Evolutionary conservation across 2,797 vertebrate species (phyloP).

Genomic region (Ctenochaetus hawaiiensis): DNA sequence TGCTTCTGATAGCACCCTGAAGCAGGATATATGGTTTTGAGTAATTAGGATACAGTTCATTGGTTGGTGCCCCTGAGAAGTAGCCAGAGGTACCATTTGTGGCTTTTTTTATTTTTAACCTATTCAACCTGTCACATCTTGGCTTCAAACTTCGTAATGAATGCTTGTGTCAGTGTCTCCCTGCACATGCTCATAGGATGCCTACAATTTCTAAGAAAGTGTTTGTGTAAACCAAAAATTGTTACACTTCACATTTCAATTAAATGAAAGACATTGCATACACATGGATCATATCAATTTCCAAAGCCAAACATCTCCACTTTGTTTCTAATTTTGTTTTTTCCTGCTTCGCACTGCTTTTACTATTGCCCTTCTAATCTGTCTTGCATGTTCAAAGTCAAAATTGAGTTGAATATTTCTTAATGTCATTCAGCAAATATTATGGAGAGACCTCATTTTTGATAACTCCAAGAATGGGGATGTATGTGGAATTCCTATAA

Average conservation of each 20-base stretch:
- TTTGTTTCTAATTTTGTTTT: constrained; percentile 63
- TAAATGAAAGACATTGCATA: constrained; percentile 41
- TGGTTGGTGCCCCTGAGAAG: constrained; percentile 55
- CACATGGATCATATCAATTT: constrained; percentile 41
- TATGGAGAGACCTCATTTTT: constrained; percentile 63
- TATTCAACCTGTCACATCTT: constrained; percentile 41
- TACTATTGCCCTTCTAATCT: constrained; percentile 70
- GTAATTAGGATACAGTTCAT: constrained; percentile 36
- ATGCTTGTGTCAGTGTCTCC: constrained; percentile 61
- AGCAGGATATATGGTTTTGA: constrained; percentile 22
- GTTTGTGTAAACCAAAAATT: constrained; percentile 72
- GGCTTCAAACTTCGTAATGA: constrained; percentile 52
- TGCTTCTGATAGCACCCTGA: constrained; percentile 24
- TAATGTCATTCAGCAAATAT: constrained; percentile 69
- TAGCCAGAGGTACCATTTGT: constrained; percentile 58
- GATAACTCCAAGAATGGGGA: constrained; percentile 55
- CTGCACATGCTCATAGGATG: constrained; percentile 56
- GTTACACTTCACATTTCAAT: constrained; percentile 59
- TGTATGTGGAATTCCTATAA: constrained; percentile 63
- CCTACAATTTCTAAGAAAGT: constrained; percentile 46
- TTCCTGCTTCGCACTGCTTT: constrained; percentile 70
- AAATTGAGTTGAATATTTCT: constrained; percentile 70
- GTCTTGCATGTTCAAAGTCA: constrained; percentile 82
- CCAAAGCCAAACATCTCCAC: constrained; percentile 65
- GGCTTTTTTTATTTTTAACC: constrained; percentile 33